Percentiles rank a stretch among this genome's conserved stretches.
phyloP scores from a whole-genome alignment of 2,888 invertebrate species.

The Scotopteryx bipunctaria region DNA sequence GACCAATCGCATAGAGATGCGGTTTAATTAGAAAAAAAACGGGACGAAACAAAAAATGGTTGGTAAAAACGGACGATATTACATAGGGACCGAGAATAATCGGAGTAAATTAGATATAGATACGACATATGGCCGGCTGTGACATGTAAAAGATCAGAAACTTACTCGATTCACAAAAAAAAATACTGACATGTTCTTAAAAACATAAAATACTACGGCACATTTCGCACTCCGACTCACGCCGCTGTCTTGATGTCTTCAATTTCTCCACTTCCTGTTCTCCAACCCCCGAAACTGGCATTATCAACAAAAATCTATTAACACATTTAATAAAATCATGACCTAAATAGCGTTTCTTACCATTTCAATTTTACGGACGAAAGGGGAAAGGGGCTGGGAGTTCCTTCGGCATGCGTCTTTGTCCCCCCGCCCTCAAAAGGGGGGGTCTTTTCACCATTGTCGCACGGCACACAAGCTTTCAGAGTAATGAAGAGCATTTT shows the following conservation, averaged over 20 bases:
- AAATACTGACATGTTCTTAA: neutral
- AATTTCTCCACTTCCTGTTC: conserved; percentile 38
- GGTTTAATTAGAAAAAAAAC: conserved; percentile 33
- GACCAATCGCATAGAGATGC: conserved; percentile 33
- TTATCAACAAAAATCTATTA: conserved; percentile 63
- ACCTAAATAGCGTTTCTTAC: conserved; percentile 81
- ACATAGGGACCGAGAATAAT: conserved; percentile 38
- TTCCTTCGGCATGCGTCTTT: conserved; percentile 75
- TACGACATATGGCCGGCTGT: conserved; percentile 31
- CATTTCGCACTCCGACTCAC: neutral
- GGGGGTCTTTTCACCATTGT: conserved; percentile 68
- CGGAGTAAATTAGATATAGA: conserved; percentile 35
- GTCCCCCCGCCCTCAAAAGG: conserved; percentile 53
- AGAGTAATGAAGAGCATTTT: conserved; percentile 85
- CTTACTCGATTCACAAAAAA: neutral
- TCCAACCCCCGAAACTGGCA: conserved; percentile 31
- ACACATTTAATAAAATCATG: conserved; percentile 82
- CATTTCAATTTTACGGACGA: conserved; percentile 82
- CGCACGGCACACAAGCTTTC: conserved; percentile 82
- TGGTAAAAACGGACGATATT: conserved; percentile 34
- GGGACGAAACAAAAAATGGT: conserved; percentile 32
- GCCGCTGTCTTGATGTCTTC: conserved; percentile 18
- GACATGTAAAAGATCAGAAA: neutral
- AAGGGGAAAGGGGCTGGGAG: conserved; percentile 76
- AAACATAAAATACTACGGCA: neutral